Evolutionary conservation across 2,113 vertebrate genomes (phyloP).

Genomic region (Ailuropoda melanoleuca): DNA sequence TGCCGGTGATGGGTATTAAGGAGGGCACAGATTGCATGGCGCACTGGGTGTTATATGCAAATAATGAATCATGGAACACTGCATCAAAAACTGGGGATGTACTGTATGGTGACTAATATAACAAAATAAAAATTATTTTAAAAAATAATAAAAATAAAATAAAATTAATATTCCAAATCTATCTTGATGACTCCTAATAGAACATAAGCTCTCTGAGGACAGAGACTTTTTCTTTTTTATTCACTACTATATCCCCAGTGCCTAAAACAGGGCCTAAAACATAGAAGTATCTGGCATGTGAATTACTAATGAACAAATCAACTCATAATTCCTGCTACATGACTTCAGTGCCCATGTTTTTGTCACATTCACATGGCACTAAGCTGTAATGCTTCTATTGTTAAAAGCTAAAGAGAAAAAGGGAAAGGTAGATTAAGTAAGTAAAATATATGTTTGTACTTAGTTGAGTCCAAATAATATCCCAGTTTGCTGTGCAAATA

Average conservation of each 20-base stretch:
- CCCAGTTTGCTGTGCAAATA: background rate
- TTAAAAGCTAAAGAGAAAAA: conserved; percentile 6
- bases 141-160: too few relatives aligned
- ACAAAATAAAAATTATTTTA: too few relatives aligned
- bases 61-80: too few relatives aligned
- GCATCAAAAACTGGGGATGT: too few relatives aligned
- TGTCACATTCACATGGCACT: background rate
- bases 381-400: background rate
- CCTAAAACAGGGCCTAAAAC: background rate
- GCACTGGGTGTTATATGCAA: too few relatives aligned
- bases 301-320: conserved; percentile 27
- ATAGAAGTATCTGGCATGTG: background rate
- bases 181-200: background rate
- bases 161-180: background rate
- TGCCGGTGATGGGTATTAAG: too few relatives aligned
- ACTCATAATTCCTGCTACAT: background rate
- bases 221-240: background rate
- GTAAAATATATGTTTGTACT: background rate
- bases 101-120: too few relatives aligned
- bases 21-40: too few relatives aligned
- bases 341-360: background rate
- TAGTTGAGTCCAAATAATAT: background rate
- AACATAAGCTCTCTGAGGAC: background rate
- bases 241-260: background rate
- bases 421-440: background rate